Percentiles rank a stretch among this genome's conserved stretches.
phyloP scores from a whole-genome alignment of 30 jellyfish, hydroid and myxozoan genomes.

The Hydractinia echinata region DNA sequence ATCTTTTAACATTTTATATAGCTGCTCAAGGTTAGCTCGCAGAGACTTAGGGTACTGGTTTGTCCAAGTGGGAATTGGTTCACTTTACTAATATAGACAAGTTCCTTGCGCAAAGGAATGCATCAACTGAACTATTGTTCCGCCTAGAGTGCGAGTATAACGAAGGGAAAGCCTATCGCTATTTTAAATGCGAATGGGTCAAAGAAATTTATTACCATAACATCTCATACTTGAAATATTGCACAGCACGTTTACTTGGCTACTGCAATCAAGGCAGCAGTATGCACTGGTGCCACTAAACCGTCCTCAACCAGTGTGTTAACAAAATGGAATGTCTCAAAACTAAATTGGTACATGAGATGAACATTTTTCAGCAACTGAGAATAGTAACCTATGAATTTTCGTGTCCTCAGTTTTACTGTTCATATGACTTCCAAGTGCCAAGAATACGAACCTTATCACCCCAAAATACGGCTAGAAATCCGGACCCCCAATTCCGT shows the following conservation, averaged over 20 bases:
- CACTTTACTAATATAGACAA: not conserved
- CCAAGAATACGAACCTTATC: no score
- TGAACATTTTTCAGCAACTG: slow-evolving; percentile 1
- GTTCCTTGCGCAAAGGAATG: not conserved
- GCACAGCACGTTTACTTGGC: slow-evolving; percentile 1
- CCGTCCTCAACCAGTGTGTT: not conserved
- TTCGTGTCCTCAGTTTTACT: not conserved
- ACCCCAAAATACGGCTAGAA: no score
- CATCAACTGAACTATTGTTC: not conserved
- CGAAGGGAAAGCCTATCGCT: slow-evolving; percentile 17
- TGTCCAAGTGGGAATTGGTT: not conserved
- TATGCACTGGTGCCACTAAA: not conserved
- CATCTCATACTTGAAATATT: not conserved
- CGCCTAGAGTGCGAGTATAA: slow-evolving; percentile 15
- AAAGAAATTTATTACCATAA: not conserved
- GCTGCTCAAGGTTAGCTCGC: not conserved
- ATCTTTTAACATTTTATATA: not conserved
- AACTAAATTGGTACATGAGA: not conserved
- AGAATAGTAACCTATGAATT: not conserved
- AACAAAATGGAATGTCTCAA: not conserved
- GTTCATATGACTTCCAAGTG: no score
- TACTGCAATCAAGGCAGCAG: slow-evolving; percentile 14
- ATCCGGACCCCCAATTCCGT: no score
- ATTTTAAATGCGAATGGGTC: not conserved
- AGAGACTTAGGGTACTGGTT: not conserved